These are phyloP conservation scores for Rhegmatorhina hoffmannsi DNA, from an alignment of 2,113 vertebrate species.

Conservation along the genomic window DNA sequence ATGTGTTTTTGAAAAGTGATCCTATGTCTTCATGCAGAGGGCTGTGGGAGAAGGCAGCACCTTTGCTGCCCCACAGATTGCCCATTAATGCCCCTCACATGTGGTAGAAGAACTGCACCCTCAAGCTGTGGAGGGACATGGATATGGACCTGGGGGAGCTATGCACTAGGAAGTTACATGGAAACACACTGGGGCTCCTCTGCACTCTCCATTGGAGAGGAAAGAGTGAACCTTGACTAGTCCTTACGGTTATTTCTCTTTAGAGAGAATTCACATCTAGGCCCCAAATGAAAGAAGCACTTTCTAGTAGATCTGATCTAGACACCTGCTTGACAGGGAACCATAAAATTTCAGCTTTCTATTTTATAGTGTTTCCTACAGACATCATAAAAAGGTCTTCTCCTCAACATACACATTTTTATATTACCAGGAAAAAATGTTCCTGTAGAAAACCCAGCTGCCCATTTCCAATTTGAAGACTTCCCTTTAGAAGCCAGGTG, in stretches of 20 bases:
- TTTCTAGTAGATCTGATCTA: background rate
- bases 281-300: background rate
- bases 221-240: background rate
- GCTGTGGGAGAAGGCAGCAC: background rate
- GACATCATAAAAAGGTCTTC: background rate
- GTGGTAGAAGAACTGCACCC: background rate
- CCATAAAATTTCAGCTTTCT: background rate
- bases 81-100: fast-evolving
- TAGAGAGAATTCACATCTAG: background rate
- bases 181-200: background rate
- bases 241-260: background rate
- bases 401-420: background rate
- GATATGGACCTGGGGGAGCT: background rate
- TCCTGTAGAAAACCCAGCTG: background rate
- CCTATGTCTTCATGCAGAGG: background rate
- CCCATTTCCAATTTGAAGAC: background rate
- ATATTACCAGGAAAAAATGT: background rate
- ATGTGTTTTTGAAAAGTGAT: background rate
- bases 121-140: background rate
- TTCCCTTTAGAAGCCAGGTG: background rate
- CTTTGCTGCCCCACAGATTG: background rate
- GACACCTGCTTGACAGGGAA: background rate
- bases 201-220: background rate
- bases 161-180: fast-evolving
- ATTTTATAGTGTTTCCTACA: background rate